A percentile compares a stretch with the other conserved stretches of the same genome.
Evolutionary conservation across 2,888 invertebrate species (phyloP).

Genomic region (Rhagophthalmus giganteus): DNA sequence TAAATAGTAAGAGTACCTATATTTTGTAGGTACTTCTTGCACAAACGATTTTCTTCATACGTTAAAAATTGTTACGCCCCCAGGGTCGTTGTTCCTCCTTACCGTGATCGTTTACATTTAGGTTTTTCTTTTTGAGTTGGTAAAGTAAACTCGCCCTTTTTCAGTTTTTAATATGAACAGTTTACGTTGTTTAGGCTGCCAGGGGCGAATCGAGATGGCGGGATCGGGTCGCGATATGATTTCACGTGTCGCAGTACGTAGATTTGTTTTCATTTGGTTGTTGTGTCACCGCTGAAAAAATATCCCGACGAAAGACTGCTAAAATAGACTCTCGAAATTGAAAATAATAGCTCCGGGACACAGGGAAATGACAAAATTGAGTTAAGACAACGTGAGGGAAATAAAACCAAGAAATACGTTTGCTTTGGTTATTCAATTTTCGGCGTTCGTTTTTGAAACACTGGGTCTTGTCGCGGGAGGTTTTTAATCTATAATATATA

Average conservation of each 20-base stretch:
- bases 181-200: constrained; percentile 28
- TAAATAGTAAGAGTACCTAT: constrained; percentile 9
- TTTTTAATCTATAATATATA: constrained; percentile 23
- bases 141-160: constrained; percentile 21
- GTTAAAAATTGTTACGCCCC: constrained; percentile 18
- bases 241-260: constrained; percentile 31
- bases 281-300: constrained; percentile 34
- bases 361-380: constrained; percentile 45
- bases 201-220: constrained; percentile 28
- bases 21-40: not conserved
- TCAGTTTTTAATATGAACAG: constrained; percentile 26
- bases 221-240: constrained; percentile 25
- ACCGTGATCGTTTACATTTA: constrained; percentile 18
- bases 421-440: constrained; percentile 35
- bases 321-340: constrained; percentile 47
- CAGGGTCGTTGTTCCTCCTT: constrained; percentile 11
- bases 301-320: constrained; percentile 35
- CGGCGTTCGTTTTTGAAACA: constrained; percentile 19
- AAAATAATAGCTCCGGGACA: constrained; percentile 48
- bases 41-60: constrained; percentile 9
- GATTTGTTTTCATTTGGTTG: constrained; percentile 40
- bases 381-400: constrained; percentile 47
- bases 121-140: constrained; percentile 24
- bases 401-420: constrained; percentile 39
- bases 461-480: constrained; percentile 1